Base-by-base conservation (phyloP, 2,888 invertebrate species). In the Epistrophe eligans region DNA sequence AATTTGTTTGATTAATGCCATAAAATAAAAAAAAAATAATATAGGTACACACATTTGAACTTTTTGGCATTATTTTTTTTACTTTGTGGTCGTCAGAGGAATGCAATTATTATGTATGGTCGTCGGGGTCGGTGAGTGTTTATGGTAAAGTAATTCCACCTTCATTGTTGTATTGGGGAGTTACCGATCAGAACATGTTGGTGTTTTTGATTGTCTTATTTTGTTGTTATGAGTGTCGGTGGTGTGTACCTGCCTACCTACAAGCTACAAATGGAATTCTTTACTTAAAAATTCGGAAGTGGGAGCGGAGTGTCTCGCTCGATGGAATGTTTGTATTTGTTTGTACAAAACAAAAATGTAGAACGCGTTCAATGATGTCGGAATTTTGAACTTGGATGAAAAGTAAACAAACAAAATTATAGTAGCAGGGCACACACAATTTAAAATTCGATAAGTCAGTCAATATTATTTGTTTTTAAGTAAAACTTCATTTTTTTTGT, bases 341-440 rank as follows among this genome's bases (percentile, higher is more conserved):
- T 45, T 45, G 7, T n/a, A n/a, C n/a, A 24, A n/a, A 60, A 19
- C 40, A 15, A 28, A 17, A 45, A 45, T 8, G 24, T 58, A 71
- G 71, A 81, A 81, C 77, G 45, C 43, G 77, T 84, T 77, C 55
- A 38, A 9, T 57, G 58, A 62, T 72, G 60, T 81, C 19, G 84
- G 80, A 84, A 80, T 67, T 80, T 80, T 84, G 80, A 84, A 84
- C 81, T 81, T 81, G 67, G 81, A 84, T 81, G 66, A 76, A 76
- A 57, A 50, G 66, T 76, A 76, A 66, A 79, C 50, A 84, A 84
- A 80, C 52, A 64, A 73, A 84, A 45, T 45, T 55, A 32, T 35
- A 58, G 45, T 48, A 52, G 52, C 66, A 40, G 10, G 0, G 11
- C 11, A 24, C 24, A 15, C 35, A 60, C 48, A 48, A 58, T n/a